Percentiles rank a stretch among this genome's conserved stretches.
phyloP scores from a whole-genome alignment of 2,888 invertebrate species.

The Sarcophaga carnaria region DNA sequence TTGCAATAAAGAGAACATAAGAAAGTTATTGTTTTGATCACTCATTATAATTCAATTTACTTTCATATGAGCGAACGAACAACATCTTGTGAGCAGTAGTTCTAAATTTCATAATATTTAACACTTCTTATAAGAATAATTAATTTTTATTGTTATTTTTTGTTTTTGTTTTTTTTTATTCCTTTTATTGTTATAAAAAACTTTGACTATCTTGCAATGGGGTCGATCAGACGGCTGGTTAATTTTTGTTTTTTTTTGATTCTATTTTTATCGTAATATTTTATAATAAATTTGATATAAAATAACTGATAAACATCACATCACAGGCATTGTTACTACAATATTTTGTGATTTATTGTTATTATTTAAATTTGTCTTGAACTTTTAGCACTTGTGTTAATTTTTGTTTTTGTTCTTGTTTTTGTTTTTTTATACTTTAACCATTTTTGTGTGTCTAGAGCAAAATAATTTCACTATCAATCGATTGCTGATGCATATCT shows the following conservation, averaged over 20 bases:
- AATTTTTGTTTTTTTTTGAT: constrained; percentile 28
- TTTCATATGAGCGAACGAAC: neutral
- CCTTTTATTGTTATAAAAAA: constrained; percentile 5
- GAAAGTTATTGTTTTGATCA: neutral
- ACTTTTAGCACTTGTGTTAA: neutral
- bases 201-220: constrained; percentile 53
- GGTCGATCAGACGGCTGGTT: constrained; percentile 26
- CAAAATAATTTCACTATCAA: constrained; percentile 57
- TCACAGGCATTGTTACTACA: neutral
- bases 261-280: constrained; percentile 27
- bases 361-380: neutral
- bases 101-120: neutral
- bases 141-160: neutral
- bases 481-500: constrained; percentile 56
- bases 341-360: constrained; percentile 1
- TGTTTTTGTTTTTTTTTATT: constrained; percentile 26
- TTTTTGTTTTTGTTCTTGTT: too few species aligned
- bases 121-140: neutral
- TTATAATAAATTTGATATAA: constrained; percentile 51
- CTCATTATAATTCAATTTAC: constrained; percentile 35
- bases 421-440: constrained; percentile 48
- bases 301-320: neutral
- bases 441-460: constrained; percentile 44
- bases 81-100: too few species aligned
- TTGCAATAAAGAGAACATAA: constrained; percentile 18